phyloP scores from a whole-genome alignment of 1,140 invertebrate species.

The Macrocentrus cingulum region DNA sequence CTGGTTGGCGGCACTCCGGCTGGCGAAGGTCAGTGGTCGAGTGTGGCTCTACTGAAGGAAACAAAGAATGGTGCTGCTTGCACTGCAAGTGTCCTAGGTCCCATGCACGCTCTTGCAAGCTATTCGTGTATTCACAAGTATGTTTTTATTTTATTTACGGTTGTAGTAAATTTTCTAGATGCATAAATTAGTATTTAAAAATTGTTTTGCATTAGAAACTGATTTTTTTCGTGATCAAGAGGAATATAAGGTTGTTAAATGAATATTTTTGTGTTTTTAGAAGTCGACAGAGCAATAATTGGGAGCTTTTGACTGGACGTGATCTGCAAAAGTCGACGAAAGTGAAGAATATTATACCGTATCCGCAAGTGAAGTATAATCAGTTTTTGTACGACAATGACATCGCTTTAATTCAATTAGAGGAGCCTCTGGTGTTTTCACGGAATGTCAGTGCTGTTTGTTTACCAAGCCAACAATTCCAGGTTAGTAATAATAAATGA shows the following conservation, averaged over 20 bases:
- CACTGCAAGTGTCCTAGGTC: slow-evolving; percentile 63
- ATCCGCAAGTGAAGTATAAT: slow-evolving; percentile 66
- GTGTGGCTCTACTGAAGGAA: slow-evolving; percentile 61
- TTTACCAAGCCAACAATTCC: slow-evolving; percentile 56
- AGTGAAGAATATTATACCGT: slow-evolving; percentile 59
- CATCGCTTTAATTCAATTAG: slow-evolving; percentile 61
- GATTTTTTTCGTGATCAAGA: too few species aligned
- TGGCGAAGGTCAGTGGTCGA: slow-evolving; percentile 62
- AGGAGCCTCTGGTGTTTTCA: slow-evolving; percentile 59
- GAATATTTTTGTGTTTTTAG: slow-evolving; percentile 40
- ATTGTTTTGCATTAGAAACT: too few species aligned
- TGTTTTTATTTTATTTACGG: slow-evolving; percentile 18
- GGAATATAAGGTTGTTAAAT: too few species aligned
- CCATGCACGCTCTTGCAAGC: slow-evolving; percentile 62
- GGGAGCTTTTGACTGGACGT: slow-evolving; percentile 57
- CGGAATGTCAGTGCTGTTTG: slow-evolving; percentile 63
- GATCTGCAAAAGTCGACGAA: slow-evolving; percentile 44
- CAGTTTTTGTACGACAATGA: slow-evolving; percentile 65
- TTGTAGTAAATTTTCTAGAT: background rate
- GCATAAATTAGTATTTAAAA: slow-evolving; percentile 2
- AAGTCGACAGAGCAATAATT: slow-evolving; percentile 46
- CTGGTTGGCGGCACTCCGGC: slow-evolving; percentile 58
- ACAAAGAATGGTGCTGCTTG: slow-evolving; percentile 59
- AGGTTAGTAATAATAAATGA: slow-evolving; percentile 35
- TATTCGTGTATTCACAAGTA: slow-evolving; percentile 63